Conservation (phyloP, 2,797 vertebrate genomes). For the Gobionotothen gibberifrons region DNA sequence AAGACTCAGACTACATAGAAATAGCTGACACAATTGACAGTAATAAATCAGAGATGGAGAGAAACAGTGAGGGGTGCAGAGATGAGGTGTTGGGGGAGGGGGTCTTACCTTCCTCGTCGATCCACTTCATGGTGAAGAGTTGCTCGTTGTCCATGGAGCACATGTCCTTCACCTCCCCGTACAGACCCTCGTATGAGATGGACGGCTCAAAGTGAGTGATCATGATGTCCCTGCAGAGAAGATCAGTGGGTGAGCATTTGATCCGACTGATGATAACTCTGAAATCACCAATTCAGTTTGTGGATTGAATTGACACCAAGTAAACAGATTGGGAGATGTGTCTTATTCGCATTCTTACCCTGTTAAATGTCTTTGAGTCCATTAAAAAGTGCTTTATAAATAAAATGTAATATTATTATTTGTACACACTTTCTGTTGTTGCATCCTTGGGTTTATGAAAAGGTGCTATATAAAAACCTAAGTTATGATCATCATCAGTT, state of each 20-base stretch:
- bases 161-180: conserved; percentile 95
- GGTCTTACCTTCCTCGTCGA: conserved; percentile 96
- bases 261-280: neutral
- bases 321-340: too few species aligned
- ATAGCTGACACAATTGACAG: too few species aligned
- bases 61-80: neutral
- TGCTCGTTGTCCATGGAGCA: conserved; percentile 98
- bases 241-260: neutral
- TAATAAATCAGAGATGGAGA: neutral
- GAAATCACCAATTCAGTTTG: neutral
- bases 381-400: too few species aligned
- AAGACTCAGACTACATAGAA: too few species aligned
- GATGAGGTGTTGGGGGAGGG: neutral
- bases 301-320: neutral
- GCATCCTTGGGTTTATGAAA: too few species aligned
- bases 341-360: too few species aligned
- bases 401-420: too few species aligned
- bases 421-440: too few species aligned
- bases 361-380: too few species aligned
- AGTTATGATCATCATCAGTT: too few species aligned
- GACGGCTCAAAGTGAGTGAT: conserved; percentile 98
- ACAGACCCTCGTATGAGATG: conserved; percentile 94
- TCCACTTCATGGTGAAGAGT: conserved; percentile 99
- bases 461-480: too few species aligned
- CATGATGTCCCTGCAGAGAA: conserved; percentile 94